These are phyloP conservation scores for Drosophila paulistorum DNA, from an alignment of 1,140 invertebrate genomes.

Conservation along the genomic window DNA sequence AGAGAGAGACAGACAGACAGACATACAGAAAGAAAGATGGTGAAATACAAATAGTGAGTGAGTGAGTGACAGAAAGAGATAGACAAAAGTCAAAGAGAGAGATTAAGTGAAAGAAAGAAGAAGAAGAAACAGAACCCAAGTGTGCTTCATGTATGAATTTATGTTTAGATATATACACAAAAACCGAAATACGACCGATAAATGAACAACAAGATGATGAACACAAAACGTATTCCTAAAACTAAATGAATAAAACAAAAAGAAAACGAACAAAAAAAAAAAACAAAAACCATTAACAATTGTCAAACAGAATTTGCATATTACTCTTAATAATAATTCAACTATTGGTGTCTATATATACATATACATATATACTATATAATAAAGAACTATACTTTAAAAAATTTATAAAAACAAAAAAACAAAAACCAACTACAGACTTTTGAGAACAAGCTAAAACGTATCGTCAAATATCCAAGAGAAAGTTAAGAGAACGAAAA, in stretches of 20 bases:
- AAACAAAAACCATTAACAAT: conserved; percentile 32
- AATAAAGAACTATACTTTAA: conserved; percentile 53
- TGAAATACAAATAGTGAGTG: background rate
- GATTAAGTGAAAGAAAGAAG: conserved; percentile 49
- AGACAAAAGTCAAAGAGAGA: background rate
- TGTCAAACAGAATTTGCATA: conserved; percentile 57
- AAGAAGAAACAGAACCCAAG: conserved; percentile 74
- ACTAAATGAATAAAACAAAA: conserved; percentile 21
- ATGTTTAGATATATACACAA: conserved; percentile 74
- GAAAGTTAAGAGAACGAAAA: conserved; percentile 19
- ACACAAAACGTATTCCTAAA: conserved; percentile 57
- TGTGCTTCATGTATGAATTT: conserved; percentile 83
- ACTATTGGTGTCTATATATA: conserved; percentile 74
- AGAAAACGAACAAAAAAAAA: no score
- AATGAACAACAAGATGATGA: conserved; percentile 9
- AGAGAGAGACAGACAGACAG: background rate
- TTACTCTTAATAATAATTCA: conserved; percentile 67
- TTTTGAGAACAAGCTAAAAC: conserved; percentile 56
- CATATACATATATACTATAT: conserved; percentile 33
- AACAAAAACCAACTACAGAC: conserved; percentile 70
- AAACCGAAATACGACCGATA: conserved; percentile 19
- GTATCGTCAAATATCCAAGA: conserved; percentile 52
- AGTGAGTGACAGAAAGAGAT: background rate
- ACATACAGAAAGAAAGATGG: background rate
- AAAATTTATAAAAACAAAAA: conserved; percentile 38